Percentiles rank a stretch among this genome's conserved stretches.
Conservation (phyloP, 2,797 vertebrate genomes). For the Chromobotia macracanthus region DNA sequence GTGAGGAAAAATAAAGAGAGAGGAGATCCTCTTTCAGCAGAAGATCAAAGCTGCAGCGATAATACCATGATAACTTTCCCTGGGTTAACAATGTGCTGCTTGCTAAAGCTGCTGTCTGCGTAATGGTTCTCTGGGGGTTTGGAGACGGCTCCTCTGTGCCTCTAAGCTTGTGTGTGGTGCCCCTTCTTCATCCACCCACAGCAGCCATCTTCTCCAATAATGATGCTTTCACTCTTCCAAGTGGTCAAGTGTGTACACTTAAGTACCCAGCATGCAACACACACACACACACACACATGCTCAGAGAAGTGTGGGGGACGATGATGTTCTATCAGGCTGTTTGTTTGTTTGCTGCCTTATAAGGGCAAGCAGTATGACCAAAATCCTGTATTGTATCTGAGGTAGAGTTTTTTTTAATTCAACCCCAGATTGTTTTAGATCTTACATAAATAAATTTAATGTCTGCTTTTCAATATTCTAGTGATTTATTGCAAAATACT, state of each 20-base stretch:
- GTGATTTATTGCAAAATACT: no score
- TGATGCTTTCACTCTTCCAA: conserved; percentile 74
- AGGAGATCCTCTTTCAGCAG: conserved; percentile 72
- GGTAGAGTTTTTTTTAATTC: no score
- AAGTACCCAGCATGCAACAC: background rate
- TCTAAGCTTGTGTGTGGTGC: conserved; percentile 70
- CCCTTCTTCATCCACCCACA: conserved; percentile 68
- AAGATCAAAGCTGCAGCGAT: conserved; percentile 72
- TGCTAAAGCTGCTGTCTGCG: conserved; percentile 70
- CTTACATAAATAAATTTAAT: no score
- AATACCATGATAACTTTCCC: conserved; percentile 74
- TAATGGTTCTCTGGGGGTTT: conserved; percentile 81
- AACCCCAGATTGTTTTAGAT: no score
- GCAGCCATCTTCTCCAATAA: conserved; percentile 72
- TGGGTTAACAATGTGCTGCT: conserved; percentile 71
- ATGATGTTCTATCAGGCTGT: background rate
- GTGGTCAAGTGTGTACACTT: conserved; percentile 57
- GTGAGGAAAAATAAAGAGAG: conserved; percentile 52
- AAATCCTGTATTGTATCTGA: no score
- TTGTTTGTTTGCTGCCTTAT: background rate
- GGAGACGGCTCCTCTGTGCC: conserved; percentile 57
- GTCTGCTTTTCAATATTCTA: no score
- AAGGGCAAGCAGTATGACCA: no score
- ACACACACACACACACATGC: conserved; percentile 1
- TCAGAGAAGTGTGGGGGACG: background rate